A percentile compares a stretch with the other conserved stretches of the same genome.
These are phyloP conservation scores for Lasioglossum leucozonium DNA, from an alignment of 2,888 invertebrate genomes.

Conservation along the genomic window DNA sequence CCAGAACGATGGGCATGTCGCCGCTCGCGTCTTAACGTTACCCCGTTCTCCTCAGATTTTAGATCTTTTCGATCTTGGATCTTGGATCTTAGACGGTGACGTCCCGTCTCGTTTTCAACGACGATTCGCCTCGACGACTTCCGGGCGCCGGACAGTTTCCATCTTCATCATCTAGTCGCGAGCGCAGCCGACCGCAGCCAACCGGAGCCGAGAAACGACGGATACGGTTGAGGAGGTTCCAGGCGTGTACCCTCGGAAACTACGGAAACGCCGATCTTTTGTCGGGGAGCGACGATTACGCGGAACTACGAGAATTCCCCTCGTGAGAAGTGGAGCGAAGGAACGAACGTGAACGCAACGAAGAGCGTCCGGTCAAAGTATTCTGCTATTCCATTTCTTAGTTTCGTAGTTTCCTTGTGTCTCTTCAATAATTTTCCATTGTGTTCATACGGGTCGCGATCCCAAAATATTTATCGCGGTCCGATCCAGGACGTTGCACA, in stretches of 20 bases:
- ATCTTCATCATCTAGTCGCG: background rate
- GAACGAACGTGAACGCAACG: background rate
- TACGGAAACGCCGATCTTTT: background rate
- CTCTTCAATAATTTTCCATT: background rate
- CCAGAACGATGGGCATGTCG: constrained; percentile 88
- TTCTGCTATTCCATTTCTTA: background rate
- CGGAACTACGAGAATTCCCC: background rate
- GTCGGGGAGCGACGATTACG: background rate
- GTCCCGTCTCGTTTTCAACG: constrained; percentile 1
- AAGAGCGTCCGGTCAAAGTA: background rate
- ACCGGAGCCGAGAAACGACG: background rate
- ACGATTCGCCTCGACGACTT: background rate
- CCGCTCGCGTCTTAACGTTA: constrained; percentile 86
- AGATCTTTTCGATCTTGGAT: constrained; percentile 4
- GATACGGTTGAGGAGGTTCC: background rate
- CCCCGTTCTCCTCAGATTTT: constrained; percentile 10
- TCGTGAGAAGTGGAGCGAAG: background rate
- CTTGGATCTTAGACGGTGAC: background rate
- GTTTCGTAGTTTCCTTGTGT: background rate
- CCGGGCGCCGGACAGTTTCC: background rate
- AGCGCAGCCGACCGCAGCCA: background rate
- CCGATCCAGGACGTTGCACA: background rate
- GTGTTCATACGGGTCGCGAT: background rate
- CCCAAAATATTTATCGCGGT: background rate
- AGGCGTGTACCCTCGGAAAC: background rate